phyloP scores from a whole-genome alignment of 1,140 invertebrate genomes.

The Pseudachorutes palmiensis region DNA sequence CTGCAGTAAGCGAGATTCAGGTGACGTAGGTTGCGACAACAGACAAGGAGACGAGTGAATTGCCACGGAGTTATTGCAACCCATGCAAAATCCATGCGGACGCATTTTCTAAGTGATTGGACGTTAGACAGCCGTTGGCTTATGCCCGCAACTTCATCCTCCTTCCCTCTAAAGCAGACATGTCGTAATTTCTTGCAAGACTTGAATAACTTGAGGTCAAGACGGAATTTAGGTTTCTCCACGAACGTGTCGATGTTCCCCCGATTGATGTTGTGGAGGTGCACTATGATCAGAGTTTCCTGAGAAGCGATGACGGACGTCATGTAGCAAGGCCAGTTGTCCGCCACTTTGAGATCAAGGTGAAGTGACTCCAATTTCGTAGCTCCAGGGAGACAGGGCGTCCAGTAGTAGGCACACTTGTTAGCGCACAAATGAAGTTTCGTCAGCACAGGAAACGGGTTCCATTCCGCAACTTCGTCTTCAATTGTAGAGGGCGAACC shows the following conservation, averaged over 20 bases:
- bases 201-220: conserved; percentile 2
- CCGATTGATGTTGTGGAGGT: conserved; percentile 1
- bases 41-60: neutral
- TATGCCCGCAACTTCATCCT: neutral
- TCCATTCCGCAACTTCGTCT: neutral
- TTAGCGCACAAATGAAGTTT: neutral
- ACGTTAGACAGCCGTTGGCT: neutral
- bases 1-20: conserved; percentile 1
- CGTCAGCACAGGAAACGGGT: neutral
- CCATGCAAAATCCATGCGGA: neutral
- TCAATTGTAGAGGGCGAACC: neutral
- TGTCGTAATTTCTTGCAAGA: conserved; percentile 2
- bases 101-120: neutral
- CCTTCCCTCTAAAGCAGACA: neutral
- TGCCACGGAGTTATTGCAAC: neutral
- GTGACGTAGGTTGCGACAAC: neutral
- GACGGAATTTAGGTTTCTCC: neutral
- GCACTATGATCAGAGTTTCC: neutral
- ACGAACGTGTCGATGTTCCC: neutral
- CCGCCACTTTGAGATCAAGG: neutral
- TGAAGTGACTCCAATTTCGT: neutral
- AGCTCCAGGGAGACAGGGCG: neutral
- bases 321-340: neutral
- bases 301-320: neutral
- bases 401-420: conserved; percentile 3